Evolutionary conservation across 2,113 vertebrate genomes (phyloP), one percentile per base, ranked within the genome.

Genomic region (Phyllostomus hastatus): DNA sequence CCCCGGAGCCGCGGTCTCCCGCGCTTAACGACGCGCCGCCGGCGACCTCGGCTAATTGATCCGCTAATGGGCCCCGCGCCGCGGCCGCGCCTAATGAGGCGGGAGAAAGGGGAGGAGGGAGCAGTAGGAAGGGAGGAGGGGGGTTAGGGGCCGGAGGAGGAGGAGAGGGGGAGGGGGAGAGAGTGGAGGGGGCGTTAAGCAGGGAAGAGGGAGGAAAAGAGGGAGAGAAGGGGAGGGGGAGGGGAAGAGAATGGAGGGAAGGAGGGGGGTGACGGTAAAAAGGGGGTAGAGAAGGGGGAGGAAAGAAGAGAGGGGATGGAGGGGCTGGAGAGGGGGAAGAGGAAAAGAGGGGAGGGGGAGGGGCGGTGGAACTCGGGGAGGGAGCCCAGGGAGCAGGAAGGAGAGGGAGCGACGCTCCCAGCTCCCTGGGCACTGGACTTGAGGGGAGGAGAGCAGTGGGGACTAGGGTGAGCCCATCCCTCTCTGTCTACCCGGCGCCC

Each of bases 1-100:
- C 93, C 88, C 64, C 72, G 54, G 28, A 17, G 35, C 79, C 50
- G 73, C 52, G 54, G 78, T 88, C 90, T 38, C 86, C 91, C 48
- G 79, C 57, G 89, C 95, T 94, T 88, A 84, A 94, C 94, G 57
- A 91, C 72, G 67, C 91, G 84, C 95, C 61, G 91, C 95, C 70
- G n/a, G 92, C 92, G 89, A 96, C 97, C 95, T 96, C 80, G 89
- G 91, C 93, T 96, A 96, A 96, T 98, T 97, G 97, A 95, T 97
- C 86, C n/a, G 88, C 96, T 94, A 96, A 98, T 97, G 96, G 96
- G 86, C 93, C 90, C 88, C 52, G 83, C 73, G 92, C 96, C 8
- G 75, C 80, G 80, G 85, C 90, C 66, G 78, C 19, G 82, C 81
- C 89, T 96, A 97, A 96, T 98, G 93, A 97, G 94, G 87, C 90